These are phyloP conservation scores for Clytia hemisphaerica DNA, from an alignment of 30 jellyfish, hydroid and myxozoan species.

Conservation along the genomic window DNA sequence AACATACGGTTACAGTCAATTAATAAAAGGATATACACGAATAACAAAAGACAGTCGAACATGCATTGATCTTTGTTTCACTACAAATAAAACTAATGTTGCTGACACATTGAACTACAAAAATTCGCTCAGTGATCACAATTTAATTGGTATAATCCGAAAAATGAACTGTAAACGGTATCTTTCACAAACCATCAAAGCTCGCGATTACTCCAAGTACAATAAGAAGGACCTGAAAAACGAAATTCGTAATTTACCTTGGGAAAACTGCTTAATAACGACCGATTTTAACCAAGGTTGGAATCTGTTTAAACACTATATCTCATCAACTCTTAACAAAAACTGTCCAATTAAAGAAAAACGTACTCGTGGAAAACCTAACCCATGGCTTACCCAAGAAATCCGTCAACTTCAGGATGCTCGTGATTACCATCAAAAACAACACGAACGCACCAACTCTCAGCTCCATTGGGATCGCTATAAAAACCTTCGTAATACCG, in stretches of 20 bases:
- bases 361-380: conserved; percentile 36
- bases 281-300: conserved; percentile 36
- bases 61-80: not conserved
- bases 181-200: conserved; percentile 16
- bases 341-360: conserved; percentile 55
- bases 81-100: not conserved
- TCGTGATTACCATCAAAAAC: conserved; percentile 41
- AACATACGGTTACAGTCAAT: not conserved
- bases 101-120: not conserved
- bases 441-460: conserved; percentile 29
- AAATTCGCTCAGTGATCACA: conserved; percentile 55
- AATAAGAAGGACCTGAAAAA: conserved; percentile 39
- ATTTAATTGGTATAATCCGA: conserved; percentile 44
- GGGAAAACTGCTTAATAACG: conserved; percentile 19
- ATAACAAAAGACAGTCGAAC: not conserved
- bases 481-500: conserved; percentile 28
- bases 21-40: not conserved
- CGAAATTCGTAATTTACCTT: conserved; percentile 29
- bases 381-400: conserved; percentile 54
- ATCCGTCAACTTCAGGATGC: conserved; percentile 25
- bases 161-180: conserved; percentile 45
- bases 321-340: conserved; percentile 23
- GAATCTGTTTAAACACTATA: conserved; percentile 35
- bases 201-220: conserved; percentile 41
- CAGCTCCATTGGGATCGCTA: conserved; percentile 52